Evolutionary conservation across 2,113 vertebrate species (phyloP), one percentile per base, ranked within the genome.

Genomic region (Tetraodon nigroviridis): DNA sequence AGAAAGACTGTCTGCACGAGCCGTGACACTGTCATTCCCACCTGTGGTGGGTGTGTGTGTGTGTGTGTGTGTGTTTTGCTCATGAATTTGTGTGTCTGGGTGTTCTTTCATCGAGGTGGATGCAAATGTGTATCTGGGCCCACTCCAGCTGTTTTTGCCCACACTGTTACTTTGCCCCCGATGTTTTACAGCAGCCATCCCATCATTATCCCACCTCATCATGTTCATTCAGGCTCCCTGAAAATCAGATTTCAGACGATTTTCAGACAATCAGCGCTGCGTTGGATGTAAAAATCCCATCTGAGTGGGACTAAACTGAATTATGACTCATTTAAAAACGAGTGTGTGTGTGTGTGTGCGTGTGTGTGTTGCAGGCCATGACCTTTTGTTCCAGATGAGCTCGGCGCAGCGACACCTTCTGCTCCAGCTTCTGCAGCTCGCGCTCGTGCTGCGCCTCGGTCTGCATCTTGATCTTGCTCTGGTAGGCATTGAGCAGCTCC

Each of bases 401-500:
- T 84, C 97, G 91, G 80, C 96, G 94, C 83, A 99, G 91, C 1
- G 95, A 97, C 84, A 99, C 95, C 86, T 96, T 94, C 87, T 99
- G 97, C 91, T 98, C 94, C 78, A 98, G 90, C 87, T 98, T 99
- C 91, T 98, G 97, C 86, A 93, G 94, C 77, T 99, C 97, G 0
- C 96, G 90, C 78, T 98, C 95, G 1, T 99, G 97, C 89, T 99
- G 97, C 16, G 96, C 94, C 92, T 98, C 96, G 21, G 97, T 99
- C 84, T 98, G 97, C 93, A 97, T 98, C 91, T 98, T 98, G 88
- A 99, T 99, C 91, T 99, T 99, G 90, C 97, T 99, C 93, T 99
- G 97, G 89, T 98, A 99, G 49, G 96, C 97, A 11, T 96, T 97
- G 84, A 98, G 95, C 80, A 98, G 93, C 92, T 98, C 96, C 96